Evolutionary conservation across 2,113 vertebrate genomes (phyloP).

Genomic region (Myxocyprinus asiaticus): DNA sequence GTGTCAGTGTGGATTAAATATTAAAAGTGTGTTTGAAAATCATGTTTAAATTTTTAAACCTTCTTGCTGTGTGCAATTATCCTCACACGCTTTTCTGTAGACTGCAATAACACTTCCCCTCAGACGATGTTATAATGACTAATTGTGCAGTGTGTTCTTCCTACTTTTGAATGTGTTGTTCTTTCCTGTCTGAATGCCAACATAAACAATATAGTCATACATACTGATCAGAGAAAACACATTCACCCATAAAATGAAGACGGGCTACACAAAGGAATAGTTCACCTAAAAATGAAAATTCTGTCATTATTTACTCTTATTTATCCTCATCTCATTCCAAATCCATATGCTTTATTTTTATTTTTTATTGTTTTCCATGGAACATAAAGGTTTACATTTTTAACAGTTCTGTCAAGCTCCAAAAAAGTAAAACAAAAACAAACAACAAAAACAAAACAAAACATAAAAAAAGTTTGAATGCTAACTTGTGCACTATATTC

Average conservation of each 20-base stretch:
- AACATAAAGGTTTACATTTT: too few relatives aligned
- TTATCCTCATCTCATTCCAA: too few relatives aligned
- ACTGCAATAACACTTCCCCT: too few relatives aligned
- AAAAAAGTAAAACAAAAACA: too few relatives aligned
- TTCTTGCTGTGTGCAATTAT: neutral
- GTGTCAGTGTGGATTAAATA: slow-evolving; percentile 21
- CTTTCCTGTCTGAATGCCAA: neutral
- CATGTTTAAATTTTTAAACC: slow-evolving; percentile 9
- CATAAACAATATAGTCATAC: neutral
- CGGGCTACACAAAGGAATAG: neutral
- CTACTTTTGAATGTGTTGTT: neutral
- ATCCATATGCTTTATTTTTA: too few relatives aligned
- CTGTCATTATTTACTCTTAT: neutral
- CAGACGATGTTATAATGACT: neutral
- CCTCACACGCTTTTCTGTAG: neutral
- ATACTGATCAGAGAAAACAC: neutral
- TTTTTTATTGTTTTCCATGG: too few relatives aligned
- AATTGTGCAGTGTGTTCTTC: neutral
- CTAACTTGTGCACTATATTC: too few relatives aligned
- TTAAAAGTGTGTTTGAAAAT: slow-evolving; percentile 27
- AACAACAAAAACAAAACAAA: too few relatives aligned
- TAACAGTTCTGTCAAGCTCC: too few relatives aligned
- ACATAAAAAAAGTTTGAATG: too few relatives aligned
- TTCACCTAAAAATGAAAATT: neutral
- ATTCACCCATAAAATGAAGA: neutral